Base-by-base conservation (phyloP, 2,113 vertebrate species). In the Menura novaehollandiae region DNA sequence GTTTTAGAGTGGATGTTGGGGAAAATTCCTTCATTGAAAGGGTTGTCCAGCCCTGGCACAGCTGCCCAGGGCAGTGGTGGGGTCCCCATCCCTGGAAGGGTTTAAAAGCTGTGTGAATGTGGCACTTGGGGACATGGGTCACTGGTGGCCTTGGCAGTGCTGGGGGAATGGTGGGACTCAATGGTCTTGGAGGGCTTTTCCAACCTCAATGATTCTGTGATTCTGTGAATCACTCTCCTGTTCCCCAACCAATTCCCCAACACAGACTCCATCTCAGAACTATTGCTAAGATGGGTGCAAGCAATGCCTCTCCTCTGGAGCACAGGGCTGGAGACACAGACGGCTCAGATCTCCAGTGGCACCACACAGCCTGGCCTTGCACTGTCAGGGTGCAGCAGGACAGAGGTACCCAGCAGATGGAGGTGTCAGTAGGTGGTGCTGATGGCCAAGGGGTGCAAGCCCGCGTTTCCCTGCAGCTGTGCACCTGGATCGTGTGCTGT, bases 341-440 rank as follows among this genome's bases (percentile, higher is more conserved):
- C 11, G 9, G 5, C 23, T 56, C 21, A 60, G 21, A 5, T 81
- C 33, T 49, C 15, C 32, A 41, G 20, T 27, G 23, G 37, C 15
- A 67, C 6, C 24, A 22, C 21, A 10, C 8, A 35, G 18, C 35
- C 18, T 46, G 44, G 14, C 17, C 27, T 41, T 8, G 11, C 35
- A 1, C 13, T 41, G 32, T 10, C 43, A 12, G 22, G 41, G n/a
- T n/a, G 26, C 13, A 80, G n/a, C 16, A 64, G 41, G 59, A 47
- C 30, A 72, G 37, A 92, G 46, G n/a, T 5, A 15, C 18, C 24
- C 2, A 1, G 32, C 18, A 69, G 59, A 49, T 15, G 20, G 24
- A 80, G 33, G 33, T 74, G 79, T 80, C 88, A 93, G 67, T 13
- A 93, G 85, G 37, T 86, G 91, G 85, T 85, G 88, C 78, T 93